Evolutionary conservation across 2,888 invertebrate genomes (phyloP), one percentile per base, ranked within the genome.

Genomic region (Dynastes maya): DNA sequence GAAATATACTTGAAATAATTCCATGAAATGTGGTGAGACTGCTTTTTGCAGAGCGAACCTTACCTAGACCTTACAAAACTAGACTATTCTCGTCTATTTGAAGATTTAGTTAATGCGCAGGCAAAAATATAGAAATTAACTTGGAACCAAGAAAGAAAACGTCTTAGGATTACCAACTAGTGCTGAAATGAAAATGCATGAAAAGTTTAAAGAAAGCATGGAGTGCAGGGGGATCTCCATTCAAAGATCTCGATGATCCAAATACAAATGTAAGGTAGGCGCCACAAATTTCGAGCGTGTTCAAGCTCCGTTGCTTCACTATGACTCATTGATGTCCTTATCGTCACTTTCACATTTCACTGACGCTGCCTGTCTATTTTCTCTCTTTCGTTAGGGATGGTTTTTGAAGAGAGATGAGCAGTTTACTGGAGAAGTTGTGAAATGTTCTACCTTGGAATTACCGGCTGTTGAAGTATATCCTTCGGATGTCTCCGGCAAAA

Each of bases 11-110:
- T 93, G 89, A 97, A 97, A 86, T 97, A 97, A 90, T 88, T 90
- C 6, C 90, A 92, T 78, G 96, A 97, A 86, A 90, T 93, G 55
- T 97, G 97, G 97, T 98, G 97, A 97, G 93, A 96, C 80, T 92
- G 93, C 75, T 89, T 97, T 2, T 86, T 97, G 11, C 90, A 89
- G 16, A 90, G 88, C 65, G 97, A 97, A 87, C 92, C 93, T 2
- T 91, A 92, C 80, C 93, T 98, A 79, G 94, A 96, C 86, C 88
- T 96, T 2, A 90, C 91, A 29, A 93, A 94, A 86, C 94, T 98
- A 81, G 96, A 97, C 86, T 94, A 95, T 81, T 93, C 94, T 0
- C 91, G 95, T 82, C 94, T 95, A 49, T 91, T 96, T 82, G 92
- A 95, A 83, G 97, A 97, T 71, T 89, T 97, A 1, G 93, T 95